phyloP scores from a whole-genome alignment of 2,113 vertebrate species.

The Mystacornis crossleyi region DNA sequence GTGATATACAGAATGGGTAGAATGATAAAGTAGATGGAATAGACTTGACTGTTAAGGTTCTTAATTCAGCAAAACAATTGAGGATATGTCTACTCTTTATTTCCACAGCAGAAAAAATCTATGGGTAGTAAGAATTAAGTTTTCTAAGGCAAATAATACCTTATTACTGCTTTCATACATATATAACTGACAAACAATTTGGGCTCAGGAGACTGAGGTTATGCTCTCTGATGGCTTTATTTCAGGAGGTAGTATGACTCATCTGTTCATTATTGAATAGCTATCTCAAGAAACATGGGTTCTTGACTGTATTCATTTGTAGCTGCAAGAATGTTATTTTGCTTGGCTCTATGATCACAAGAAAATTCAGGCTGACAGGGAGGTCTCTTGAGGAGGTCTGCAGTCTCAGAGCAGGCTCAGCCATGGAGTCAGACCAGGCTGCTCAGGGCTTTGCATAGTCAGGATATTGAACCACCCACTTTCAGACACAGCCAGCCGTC shows the following conservation, averaged over 20 bases:
- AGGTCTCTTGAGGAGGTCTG: background rate
- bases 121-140: background rate
- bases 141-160: background rate
- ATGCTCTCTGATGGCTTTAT: background rate
- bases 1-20: background rate
- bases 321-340: background rate
- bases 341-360: background rate
- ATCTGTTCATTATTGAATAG: background rate
- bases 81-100: background rate
- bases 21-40: background rate
- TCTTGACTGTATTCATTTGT: background rate
- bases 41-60: background rate
- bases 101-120: background rate
- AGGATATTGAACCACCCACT: rapidly evolving
- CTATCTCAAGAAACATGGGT: background rate
- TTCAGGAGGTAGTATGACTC: background rate
- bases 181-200: background rate
- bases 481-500: background rate
- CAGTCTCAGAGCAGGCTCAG: background rate
- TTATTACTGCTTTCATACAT: background rate
- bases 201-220: background rate
- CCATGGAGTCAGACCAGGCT: background rate
- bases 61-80: background rate
- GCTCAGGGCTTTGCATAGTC: background rate
- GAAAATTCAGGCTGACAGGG: background rate